These are phyloP conservation scores for Chelonia mydas DNA, from an alignment of 2,797 vertebrate species.

Conservation along the genomic window DNA sequence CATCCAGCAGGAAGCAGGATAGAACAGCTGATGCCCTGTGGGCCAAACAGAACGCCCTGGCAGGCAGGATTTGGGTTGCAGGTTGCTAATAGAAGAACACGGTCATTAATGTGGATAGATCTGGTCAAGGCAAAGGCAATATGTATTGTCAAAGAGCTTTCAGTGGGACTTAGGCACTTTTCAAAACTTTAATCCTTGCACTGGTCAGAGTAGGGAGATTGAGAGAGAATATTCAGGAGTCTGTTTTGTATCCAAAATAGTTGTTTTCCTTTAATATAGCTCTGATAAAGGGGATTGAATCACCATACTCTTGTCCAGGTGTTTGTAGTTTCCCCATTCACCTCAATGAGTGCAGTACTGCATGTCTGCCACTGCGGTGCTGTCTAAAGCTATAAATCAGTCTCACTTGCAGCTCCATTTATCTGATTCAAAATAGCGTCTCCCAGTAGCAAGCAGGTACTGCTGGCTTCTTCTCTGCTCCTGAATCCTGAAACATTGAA, in stretches of 20 bases:
- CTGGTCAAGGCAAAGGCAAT: neutral
- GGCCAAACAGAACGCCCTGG: no score
- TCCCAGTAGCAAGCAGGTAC: neutral
- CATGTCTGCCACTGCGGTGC: neutral
- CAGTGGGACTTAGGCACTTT: neutral
- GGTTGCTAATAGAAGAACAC: neutral
- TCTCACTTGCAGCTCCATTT: neutral
- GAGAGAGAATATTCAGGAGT: neutral
- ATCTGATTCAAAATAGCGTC: neutral
- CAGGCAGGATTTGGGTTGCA: no score
- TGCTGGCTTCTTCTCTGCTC: neutral
- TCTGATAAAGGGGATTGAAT: neutral
- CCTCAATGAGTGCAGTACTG: neutral
- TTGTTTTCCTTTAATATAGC: neutral
- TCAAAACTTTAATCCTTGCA: neutral
- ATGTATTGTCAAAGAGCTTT: neutral
- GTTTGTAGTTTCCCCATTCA: neutral
- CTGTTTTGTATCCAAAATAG: neutral
- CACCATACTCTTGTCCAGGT: neutral
- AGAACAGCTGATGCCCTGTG: no score
- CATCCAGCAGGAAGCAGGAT: no score
- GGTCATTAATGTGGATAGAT: neutral
- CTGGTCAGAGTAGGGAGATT: neutral
- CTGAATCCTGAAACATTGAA: neutral
- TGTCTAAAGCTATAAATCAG: neutral